A percentile compares a stretch with the other conserved stretches of the same genome.
These are phyloP conservation scores for Sphaerodactylus townsendi DNA, from an alignment of 2,113 vertebrate species.

Conservation along the genomic window DNA sequence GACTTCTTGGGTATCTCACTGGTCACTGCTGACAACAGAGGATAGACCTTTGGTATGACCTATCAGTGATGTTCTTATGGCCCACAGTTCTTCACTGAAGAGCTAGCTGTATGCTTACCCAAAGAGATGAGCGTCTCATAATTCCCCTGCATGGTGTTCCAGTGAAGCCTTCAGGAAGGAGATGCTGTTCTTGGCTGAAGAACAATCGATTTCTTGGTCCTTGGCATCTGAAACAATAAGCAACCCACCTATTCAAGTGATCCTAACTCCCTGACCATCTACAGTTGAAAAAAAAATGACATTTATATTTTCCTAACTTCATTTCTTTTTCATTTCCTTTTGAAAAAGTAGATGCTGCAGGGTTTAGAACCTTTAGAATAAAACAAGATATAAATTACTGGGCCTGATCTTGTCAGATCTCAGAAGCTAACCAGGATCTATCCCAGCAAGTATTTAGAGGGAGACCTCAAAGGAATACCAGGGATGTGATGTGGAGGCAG, in stretches of 20 bases:
- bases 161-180: neutral
- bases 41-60: neutral
- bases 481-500: no score
- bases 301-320: neutral
- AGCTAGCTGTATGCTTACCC: conserved; percentile 16
- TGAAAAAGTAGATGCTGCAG: neutral
- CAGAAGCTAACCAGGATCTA: no score
- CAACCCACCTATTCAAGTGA: neutral
- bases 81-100: no score
- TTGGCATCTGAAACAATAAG: conserved; percentile 7
- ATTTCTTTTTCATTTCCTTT: no score
- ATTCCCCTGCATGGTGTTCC: conserved; percentile 25
- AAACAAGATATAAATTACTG: no score
- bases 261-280: neutral
- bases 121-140: conserved; percentile 32
- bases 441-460: no score
- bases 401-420: no score
- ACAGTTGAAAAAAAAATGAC: neutral
- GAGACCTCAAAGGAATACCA: no score
- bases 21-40: neutral
- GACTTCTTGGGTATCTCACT: neutral
- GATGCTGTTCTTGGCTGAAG: neutral
- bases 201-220: neutral
- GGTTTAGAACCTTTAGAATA: neutral
- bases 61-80: neutral